A percentile compares a stretch with the other conserved stretches of the same genome.
phyloP scores from a whole-genome alignment of 2,888 invertebrate genomes.

The Rhagium mordax region DNA sequence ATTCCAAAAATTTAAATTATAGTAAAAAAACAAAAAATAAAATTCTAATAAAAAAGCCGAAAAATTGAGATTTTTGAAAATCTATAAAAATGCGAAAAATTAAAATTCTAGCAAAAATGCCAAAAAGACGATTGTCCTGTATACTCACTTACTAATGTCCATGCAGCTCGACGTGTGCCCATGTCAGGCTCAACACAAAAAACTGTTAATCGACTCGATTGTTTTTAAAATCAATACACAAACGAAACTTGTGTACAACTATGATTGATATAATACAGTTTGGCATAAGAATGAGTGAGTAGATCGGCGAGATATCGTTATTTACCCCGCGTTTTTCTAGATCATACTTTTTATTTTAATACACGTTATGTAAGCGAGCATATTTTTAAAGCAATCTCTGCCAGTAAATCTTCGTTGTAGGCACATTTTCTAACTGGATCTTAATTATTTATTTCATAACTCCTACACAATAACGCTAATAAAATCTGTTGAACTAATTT shows the following conservation, averaged over 20 bases:
- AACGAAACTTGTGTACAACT: not conserved
- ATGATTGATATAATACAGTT: not conserved
- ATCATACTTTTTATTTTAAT: not conserved
- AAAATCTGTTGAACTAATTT: constrained; percentile 3
- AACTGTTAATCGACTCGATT: not conserved
- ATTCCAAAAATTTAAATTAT: too few species aligned
- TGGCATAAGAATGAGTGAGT: not conserved
- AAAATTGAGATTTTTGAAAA: too few species aligned
- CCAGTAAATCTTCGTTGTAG: not conserved
- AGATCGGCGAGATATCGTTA: not conserved
- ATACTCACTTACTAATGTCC: too few species aligned
- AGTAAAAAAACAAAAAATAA: too few species aligned
- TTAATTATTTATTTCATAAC: constrained; percentile 4
- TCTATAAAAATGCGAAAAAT: too few species aligned
- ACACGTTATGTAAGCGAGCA: not conserved
- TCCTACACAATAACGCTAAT: not conserved
- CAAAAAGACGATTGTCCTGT: too few species aligned
- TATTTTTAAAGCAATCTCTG: not conserved
- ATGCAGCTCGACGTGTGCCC: too few species aligned
- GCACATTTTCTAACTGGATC: not conserved
- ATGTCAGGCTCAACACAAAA: not conserved
- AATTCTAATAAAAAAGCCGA: too few species aligned
- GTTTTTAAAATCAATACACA: not conserved
- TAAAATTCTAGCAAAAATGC: too few species aligned
- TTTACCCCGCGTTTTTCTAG: not conserved